These are phyloP conservation scores for Nycteola revayana DNA, from an alignment of 2,888 invertebrate species.

Conservation along the genomic window DNA sequence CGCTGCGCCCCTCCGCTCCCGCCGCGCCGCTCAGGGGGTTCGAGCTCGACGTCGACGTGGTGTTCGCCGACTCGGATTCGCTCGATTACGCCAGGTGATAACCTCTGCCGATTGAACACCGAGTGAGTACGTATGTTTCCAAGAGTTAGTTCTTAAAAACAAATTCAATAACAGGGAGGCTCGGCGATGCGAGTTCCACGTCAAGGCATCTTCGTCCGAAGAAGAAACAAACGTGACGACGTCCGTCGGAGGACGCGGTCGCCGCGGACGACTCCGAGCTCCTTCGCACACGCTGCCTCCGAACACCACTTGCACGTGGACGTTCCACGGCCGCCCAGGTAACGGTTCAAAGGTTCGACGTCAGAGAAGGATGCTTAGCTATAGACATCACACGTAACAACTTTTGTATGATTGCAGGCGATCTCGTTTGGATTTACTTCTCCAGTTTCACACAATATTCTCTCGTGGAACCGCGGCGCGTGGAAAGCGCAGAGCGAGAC, in stretches of 20 bases:
- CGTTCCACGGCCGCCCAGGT: slow-evolving; percentile 88
- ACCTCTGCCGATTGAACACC: no score
- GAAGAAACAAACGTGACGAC: slow-evolving; percentile 68
- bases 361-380: no score
- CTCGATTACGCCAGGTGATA: slow-evolving; percentile 87
- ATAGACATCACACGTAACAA: no score
- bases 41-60: slow-evolving; percentile 91
- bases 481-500: slow-evolving; percentile 80
- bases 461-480: slow-evolving; percentile 75
- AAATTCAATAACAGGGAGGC: slow-evolving; percentile 58
- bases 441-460: slow-evolving; percentile 92
- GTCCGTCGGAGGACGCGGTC: slow-evolving; percentile 83
- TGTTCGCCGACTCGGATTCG: slow-evolving; percentile 93
- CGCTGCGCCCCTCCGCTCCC: slow-evolving; percentile 83
- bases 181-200: slow-evolving; percentile 87
- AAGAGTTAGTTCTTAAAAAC: neutral
- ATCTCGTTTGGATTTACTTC: slow-evolving; percentile 93
- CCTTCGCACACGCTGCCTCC: slow-evolving; percentile 93
- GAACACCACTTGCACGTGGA: slow-evolving; percentile 93
- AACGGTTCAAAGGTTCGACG: no score
- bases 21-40: slow-evolving; percentile 89
- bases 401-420: no score
- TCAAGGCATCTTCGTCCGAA: slow-evolving; percentile 87
- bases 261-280: slow-evolving; percentile 88
- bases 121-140: neutral